Base-by-base conservation (phyloP, 1,140 invertebrate species). In the Cydia fagiglandana region DNA sequence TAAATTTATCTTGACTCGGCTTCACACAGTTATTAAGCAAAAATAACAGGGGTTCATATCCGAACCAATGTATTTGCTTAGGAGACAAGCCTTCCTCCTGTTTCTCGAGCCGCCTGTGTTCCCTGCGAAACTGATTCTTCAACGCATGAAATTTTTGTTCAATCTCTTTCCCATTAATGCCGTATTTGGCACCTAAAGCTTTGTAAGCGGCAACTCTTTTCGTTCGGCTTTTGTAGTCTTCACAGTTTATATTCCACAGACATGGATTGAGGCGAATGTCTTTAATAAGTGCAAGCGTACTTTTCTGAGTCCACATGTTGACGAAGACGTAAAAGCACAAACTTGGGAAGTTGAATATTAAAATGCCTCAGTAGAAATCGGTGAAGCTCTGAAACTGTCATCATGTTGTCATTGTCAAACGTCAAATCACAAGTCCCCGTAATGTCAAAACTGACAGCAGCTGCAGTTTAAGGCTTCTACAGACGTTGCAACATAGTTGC, bases 71-170 rank as follows among this genome's bases (percentile, higher is more conserved):
- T 38, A 70, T 70, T 38, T 70, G 66, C 34, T 70, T 70, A n/a
- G 66, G 66, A 70, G 66, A 70, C 66, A 70, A 70, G 30, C 66
- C 66, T 38, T 70, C 66, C 17, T 70, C 66, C 30, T 70, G 30
- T 17, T 38, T 70, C n/a, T 70, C 66, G 2, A 70, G 34, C 5
- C 66, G 34, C 5, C 66, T 34, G 10, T 70, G 66, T 38, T 70
- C 66, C 2, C 66, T 34, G n/a, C 66, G 66, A 41, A 70, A 70
- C 66, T 70, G 66, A 70, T 70, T 70, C n/a, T 70, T 70, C n/a
- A 70, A 45, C 13, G 66, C 66, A 17, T 70, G 66, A 38, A 70
- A 70, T 70, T 70, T 70, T 38, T 38, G 66, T 17, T 70, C 66
- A 15, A 70, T 70, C 17, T 70, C 66, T 45, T 70, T 70, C 15